A percentile compares a stretch with the other conserved stretches of the same genome.
These are phyloP conservation scores for Xerus inauris DNA, from an alignment of 2,113 vertebrate species.

Conservation along the genomic window DNA sequence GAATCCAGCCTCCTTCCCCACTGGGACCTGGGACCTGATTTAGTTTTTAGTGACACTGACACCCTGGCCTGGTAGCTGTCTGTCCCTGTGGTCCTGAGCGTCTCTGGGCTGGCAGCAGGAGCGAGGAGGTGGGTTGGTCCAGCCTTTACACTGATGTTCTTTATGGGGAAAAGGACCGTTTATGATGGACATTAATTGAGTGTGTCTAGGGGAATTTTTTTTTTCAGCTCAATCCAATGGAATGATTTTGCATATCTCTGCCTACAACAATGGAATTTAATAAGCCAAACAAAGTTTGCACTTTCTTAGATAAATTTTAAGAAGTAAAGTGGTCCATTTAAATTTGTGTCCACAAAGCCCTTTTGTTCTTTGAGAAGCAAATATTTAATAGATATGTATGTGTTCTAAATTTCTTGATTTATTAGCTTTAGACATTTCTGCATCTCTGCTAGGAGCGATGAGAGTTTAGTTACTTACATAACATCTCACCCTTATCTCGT, in stretches of 20 bases:
- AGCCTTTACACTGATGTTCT: not conserved
- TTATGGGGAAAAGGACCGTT: not conserved
- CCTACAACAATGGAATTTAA: not conserved
- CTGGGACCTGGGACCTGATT: not conserved
- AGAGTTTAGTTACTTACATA: not conserved
- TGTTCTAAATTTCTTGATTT: not conserved
- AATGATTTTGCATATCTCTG: not conserved
- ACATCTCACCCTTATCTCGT: not conserved
- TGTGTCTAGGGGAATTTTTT: not conserved
- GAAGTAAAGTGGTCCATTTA: not conserved
- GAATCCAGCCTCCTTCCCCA: not conserved
- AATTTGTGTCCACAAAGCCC: not conserved
- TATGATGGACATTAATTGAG: not conserved
- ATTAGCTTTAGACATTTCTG: not conserved
- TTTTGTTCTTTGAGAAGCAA: not conserved
- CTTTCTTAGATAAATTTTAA: constrained; percentile 7
- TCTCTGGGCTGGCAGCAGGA: not conserved
- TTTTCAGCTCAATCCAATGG: not conserved
- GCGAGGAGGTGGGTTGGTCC: not conserved
- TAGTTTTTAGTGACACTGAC: not conserved
- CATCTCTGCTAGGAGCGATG: not conserved
- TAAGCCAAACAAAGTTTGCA: not conserved
- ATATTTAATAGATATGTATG: not conserved
- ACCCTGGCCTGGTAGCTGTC: rapidly evolving
- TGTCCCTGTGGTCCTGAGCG: not conserved